Base-by-base conservation (phyloP, 2,113 vertebrate species). In the Desmodus rotundus region DNA sequence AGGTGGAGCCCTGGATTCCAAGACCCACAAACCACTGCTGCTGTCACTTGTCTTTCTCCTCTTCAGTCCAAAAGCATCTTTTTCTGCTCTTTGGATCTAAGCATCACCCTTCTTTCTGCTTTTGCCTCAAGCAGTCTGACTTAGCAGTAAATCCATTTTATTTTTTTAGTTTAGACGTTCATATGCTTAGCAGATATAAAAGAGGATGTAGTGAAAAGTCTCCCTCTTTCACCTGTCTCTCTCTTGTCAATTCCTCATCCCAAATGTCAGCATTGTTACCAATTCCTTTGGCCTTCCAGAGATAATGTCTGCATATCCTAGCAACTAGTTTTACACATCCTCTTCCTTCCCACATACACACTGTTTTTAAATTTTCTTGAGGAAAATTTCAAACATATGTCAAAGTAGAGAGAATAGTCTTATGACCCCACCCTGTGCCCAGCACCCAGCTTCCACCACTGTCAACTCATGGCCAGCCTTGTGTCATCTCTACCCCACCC, bases 251-350 rank as follows among this genome's bases (percentile, higher is more conserved):
- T 38, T 36, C 22, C 89, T 80, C 56, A 36, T 43, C 31, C 54
- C n/a, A 52, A 67, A 45, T 38, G 38, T 65, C 73, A 58, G n/a
- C n/a, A 26, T 45, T 50, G 38, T 20, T 47, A 61, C 74, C n/a
- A 38, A 70, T 5, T 36, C 61, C 76, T 41, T 73, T 15, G 45
- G 87, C 45, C 63, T 68, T 83, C n/a, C 19, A 41, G 45, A 15
- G 54, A 91, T 7, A 7, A 24, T n/a, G 38, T 78, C 54, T 24
- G 56, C 33, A 68, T 74, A 81, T 81, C 56, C 93, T 70, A 85
- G 87, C 91, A 96, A 85, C 91, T 45, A 67, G 65, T n/a, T 84
- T 91, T 76, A 80, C 31, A 74, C 33, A 80, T 67, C 77, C 74
- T 82, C 26, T 20, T 76, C n/a, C 90, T 81, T 73, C 87, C 90